These are phyloP conservation scores for Neopipo cinnamomea DNA, from an alignment of 2,113 vertebrate species.

Conservation along the genomic window DNA sequence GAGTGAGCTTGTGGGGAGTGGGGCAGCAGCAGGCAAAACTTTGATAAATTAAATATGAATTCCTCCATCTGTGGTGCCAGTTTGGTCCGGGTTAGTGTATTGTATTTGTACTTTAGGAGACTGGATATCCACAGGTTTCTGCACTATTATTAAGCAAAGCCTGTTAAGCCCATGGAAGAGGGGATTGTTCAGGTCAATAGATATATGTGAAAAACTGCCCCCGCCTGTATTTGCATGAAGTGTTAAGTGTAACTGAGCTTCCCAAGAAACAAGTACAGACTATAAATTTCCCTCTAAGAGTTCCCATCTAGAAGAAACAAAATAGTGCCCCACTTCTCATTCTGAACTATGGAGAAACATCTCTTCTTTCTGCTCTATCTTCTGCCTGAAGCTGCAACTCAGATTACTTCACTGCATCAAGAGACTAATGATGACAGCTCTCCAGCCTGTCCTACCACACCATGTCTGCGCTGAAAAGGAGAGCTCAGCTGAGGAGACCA, in stretches of 20 bases:
- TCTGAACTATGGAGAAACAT: not conserved
- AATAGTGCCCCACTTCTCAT: not conserved
- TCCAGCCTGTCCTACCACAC: not conserved
- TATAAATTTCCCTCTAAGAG: not conserved
- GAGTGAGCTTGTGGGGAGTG: not conserved
- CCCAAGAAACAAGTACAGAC: not conserved
- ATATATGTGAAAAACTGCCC: not conserved
- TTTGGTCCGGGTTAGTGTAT: not conserved
- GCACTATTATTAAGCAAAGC: not conserved
- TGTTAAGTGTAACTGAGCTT: not conserved
- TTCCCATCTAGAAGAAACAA: not conserved
- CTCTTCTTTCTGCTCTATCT: not conserved
- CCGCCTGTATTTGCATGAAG: not conserved
- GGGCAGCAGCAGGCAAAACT: not conserved
- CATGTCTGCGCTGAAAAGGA: not conserved
- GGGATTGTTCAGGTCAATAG: not conserved
- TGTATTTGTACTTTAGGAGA: not conserved
- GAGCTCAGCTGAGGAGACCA: not conserved
- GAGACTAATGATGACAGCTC: not conserved
- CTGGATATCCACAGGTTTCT: not conserved
- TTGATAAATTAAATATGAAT: not conserved
- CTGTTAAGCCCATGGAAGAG: not conserved
- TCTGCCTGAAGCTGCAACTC: not conserved
- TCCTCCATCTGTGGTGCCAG: not conserved
- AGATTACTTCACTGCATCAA: not conserved